Conservation (phyloP, 2,888 invertebrate species). For the Reticulitermes lucifugus region DNA sequence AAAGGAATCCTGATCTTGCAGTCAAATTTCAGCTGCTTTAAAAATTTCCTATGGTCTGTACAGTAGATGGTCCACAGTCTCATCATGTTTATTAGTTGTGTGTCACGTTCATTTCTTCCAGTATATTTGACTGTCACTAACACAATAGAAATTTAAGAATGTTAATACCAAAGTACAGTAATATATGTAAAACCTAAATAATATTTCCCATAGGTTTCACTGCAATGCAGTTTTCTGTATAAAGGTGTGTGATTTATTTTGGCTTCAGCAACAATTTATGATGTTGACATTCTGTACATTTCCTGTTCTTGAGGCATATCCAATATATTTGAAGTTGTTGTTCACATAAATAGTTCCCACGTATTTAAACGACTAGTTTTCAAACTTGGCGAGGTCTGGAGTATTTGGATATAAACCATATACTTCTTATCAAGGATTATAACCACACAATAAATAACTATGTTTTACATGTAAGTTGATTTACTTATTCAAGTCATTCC, state of each 20-base stretch:
- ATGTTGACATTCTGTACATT: not conserved
- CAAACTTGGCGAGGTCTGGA: not conserved
- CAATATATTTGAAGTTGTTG: not conserved
- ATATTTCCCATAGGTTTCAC: too few relatives aligned
- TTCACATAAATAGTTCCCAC: not conserved
- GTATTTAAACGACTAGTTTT: not conserved
- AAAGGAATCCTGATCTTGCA: too few relatives aligned
- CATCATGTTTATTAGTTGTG: too few relatives aligned
- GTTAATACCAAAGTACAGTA: not conserved
- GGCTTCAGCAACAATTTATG: not conserved
- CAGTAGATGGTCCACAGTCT: too few relatives aligned
- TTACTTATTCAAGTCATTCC: too few relatives aligned
- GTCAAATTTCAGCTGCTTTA: too few relatives aligned
- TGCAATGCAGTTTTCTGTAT: too few relatives aligned
- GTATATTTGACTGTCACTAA: not conserved
- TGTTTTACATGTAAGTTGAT: not conserved
- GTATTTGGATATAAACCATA: not conserved
- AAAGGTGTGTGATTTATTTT: not conserved
- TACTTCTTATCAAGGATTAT: not conserved
- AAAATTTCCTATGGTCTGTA: too few relatives aligned
- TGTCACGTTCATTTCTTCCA: too few relatives aligned
- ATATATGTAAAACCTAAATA: not conserved
- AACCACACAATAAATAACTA: not conserved
- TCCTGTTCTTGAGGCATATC: not conserved
- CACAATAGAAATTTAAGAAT: not conserved